Percentiles rank a stretch among this genome's conserved stretches.
Conservation (phyloP, 2,888 invertebrate species). For the Chymomyza amoena region DNA sequence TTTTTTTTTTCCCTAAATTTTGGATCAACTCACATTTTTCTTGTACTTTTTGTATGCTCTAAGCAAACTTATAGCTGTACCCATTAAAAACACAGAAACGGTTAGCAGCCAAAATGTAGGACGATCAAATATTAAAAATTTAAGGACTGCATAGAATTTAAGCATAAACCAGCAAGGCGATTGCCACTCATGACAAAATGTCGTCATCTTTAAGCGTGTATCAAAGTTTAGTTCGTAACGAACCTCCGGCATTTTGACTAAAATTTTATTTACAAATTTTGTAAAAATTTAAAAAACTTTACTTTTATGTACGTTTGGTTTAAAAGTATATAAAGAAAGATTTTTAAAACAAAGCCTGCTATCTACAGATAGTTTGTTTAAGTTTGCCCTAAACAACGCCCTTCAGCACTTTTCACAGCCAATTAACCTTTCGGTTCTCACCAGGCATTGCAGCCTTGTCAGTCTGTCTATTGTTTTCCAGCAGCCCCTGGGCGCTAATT, state of each 20-base stretch:
- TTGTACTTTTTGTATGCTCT: not conserved
- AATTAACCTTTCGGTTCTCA: not conserved
- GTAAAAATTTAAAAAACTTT: too few species aligned
- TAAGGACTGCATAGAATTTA: not conserved
- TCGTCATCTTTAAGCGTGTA: not conserved
- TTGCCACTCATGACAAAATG: not conserved
- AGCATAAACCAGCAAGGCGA: conserved; percentile 2
- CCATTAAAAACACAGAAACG: not conserved
- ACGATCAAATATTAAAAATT: not conserved
- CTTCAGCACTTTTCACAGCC: not conserved
- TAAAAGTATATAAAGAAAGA: not conserved
- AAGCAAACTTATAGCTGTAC: not conserved
- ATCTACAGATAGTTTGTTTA: too few species aligned
- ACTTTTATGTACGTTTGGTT: not conserved
- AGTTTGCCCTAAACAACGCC: not conserved
- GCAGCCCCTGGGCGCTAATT: not conserved
- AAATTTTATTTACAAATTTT: not conserved
- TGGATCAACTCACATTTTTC: not conserved
- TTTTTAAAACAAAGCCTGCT: not conserved
- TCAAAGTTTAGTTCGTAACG: not conserved
- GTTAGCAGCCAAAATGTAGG: not conserved
- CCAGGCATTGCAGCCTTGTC: not conserved
- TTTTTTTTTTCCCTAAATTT: too few species aligned
- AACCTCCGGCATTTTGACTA: not conserved
- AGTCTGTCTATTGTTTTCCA: not conserved